Base-by-base conservation (phyloP, 2,113 vertebrate genomes). In the Bufo gargarizans region DNA sequence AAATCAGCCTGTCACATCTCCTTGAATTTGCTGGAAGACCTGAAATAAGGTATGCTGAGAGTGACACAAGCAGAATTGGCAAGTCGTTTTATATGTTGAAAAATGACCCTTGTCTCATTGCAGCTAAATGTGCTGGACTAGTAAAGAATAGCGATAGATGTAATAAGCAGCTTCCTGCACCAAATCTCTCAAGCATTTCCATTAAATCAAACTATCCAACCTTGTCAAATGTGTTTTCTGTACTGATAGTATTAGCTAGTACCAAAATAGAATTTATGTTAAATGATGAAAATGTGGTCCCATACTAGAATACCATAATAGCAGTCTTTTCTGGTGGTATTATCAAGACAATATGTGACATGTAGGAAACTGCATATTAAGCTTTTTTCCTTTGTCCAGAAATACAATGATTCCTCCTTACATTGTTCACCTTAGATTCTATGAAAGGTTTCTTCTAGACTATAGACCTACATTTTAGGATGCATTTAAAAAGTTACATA, bases 201-300 rank as follows among this genome's bases (percentile, higher is more conserved):
- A 83, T 77, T 88, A 84, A 65, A 83, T 88, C 71, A 88, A 88
- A 88, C 80, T 77, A 88, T 50, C 17, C 87, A 84, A 83, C 80
- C 56, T 53, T 84, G 71, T 76, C 69, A 88, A 88, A 84, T 88
- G 58, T 76, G 45, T 83, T 88, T 84, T 61, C 80, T 53, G 80
- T 76, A 76, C 47, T 67, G 71, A 84, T 82, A 13, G 79, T 50
- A 77, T 76, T 59, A 88, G 58, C 43, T 17, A 49, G 11, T 43
- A 33, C 58, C 69, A 55, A 65, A n/a, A 19, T 53, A 77, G 80
- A 50, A 59, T 55, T 83, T n/a, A n/a, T 84, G 20, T 79, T 77
- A 65, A 86, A 63, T 67, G 53, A 76, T 67, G 49, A 78, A 79
- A 79, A 79, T 77, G 8, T 45, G 33, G 50, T 61, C 56, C 10